phyloP scores from a whole-genome alignment of 2,888 invertebrate species.

The Tenthredo livida region DNA sequence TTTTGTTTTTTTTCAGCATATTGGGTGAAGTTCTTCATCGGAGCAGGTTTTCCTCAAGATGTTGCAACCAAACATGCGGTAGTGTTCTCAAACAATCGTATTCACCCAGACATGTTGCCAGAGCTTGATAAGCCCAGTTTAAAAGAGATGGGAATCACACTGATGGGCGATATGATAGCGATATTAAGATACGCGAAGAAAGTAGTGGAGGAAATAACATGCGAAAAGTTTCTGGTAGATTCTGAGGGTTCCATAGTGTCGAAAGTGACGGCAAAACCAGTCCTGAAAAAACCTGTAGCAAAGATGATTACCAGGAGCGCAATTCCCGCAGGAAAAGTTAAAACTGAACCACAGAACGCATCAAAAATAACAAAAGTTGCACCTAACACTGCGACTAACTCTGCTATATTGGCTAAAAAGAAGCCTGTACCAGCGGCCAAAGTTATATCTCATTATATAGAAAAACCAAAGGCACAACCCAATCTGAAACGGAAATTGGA shows the following conservation, averaged over 20 bases:
- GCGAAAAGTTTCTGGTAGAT: slow-evolving; percentile 74
- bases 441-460: slow-evolving; percentile 52
- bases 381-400: slow-evolving; percentile 58
- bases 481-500: slow-evolving; percentile 69
- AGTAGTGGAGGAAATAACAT: slow-evolving; percentile 79
- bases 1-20: slow-evolving; percentile 77
- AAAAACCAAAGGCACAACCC: slow-evolving; percentile 53
- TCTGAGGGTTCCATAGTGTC: slow-evolving; percentile 65
- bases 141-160: slow-evolving; percentile 91
- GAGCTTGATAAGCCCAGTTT: slow-evolving; percentile 93
- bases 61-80: slow-evolving; percentile 91
- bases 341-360: slow-evolving; percentile 59
- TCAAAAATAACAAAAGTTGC: slow-evolving; percentile 62
- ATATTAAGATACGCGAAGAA: slow-evolving; percentile 83
- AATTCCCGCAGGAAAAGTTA: slow-evolving; percentile 58
- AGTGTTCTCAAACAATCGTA: slow-evolving; percentile 92
- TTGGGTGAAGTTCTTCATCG: slow-evolving; percentile 93
- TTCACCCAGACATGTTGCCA: slow-evolving; percentile 91
- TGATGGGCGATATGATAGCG: slow-evolving; percentile 84
- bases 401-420: slow-evolving; percentile 63
- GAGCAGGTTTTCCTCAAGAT: slow-evolving; percentile 90
- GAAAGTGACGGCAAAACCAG: slow-evolving; percentile 58
- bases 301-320: slow-evolving; percentile 64
- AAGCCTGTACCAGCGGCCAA: slow-evolving; percentile 53
- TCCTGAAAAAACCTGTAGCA: slow-evolving; percentile 65